Evolutionary conservation across 2,888 invertebrate genomes (phyloP), one percentile per base, ranked within the genome.

Genomic region (Listrodromus nycthemerus): DNA sequence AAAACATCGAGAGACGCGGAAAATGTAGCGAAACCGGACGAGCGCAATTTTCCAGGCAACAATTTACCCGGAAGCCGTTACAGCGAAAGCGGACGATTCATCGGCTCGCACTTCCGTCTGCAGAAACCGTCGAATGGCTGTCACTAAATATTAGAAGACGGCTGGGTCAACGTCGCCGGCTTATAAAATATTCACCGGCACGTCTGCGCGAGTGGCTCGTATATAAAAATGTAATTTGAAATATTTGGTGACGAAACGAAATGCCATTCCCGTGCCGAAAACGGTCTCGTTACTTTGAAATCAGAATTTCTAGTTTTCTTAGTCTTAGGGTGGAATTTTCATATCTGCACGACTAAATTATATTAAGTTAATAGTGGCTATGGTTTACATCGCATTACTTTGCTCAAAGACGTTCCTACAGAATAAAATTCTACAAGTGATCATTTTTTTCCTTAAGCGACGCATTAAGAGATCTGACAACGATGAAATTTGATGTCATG

Each of bases 41-140:
- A 86, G 86, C 84, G 85, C 87, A 89, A 89, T 88, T 89, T 89
- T 88, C 86, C 86, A 82, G 87, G 82, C 85, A 87, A 84, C 87
- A 86, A 88, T 83, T 88, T 87, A 83, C 80, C 84, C 87, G 87
- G 87, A 86, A 89, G 87, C 80, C 80, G 85, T 73, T 48, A 85
- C 61, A 69, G 50, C 55, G 41, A 45, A n/a, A 76, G 77, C 41
- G 75, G 74, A 80, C 80, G 85, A 84, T 85, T 88, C 88, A 88
- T 85, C 83, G 86, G 86, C 83, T 86, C 85, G 87, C 83, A 84
- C 88, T 88, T 89, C 88, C 89, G 88, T 85, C 83, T 88, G 86
- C 86, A 87, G 89, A 89, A 90, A 90, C 88, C 87, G 88, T 76
- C 78, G 75, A 75, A 71, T 76, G 30, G 67, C 58, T 33, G 61